phyloP scores from a whole-genome alignment of 1,140 invertebrate species.

The Arctopsyche grandis region DNA sequence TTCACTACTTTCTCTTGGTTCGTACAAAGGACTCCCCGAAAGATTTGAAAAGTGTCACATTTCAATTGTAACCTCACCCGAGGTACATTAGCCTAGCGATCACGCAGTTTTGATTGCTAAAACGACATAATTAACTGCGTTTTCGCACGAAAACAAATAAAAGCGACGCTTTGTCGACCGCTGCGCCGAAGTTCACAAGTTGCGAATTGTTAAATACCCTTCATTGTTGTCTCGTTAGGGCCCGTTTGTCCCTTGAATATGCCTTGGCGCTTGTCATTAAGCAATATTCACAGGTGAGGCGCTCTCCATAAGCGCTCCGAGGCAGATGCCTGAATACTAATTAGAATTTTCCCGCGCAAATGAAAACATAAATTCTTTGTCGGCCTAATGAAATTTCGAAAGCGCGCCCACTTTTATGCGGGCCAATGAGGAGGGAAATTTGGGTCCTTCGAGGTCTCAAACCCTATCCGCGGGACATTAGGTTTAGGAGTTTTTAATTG shows the following conservation, averaged over 20 bases:
- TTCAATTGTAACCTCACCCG: too few species aligned
- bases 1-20: too few species aligned
- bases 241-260: conserved; percentile 36
- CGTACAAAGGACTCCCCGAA: too few species aligned
- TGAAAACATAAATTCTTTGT: conserved; percentile 36
- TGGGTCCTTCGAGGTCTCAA: neutral
- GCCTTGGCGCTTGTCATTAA: conserved; percentile 30
- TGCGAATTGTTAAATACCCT: conserved; percentile 31
- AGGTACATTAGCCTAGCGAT: too few species aligned
- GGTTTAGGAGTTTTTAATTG: conserved; percentile 25
- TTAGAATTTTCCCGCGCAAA: conserved; percentile 26
- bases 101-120: too few species aligned
- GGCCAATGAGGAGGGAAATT: neutral
- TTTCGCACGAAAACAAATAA: too few species aligned
- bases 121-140: too few species aligned
- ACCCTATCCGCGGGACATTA: neutral
- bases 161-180: too few species aligned
- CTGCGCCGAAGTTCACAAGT: neutral
- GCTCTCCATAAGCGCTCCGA: neutral
- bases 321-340: conserved; percentile 34
- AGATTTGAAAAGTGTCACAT: too few species aligned
- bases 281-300: conserved; percentile 43
- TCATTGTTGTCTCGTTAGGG: conserved; percentile 43
- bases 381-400: conserved; percentile 36
- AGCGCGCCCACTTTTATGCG: conserved; percentile 17